These are phyloP conservation scores for Brachynemurus nebulosus DNA, from an alignment of 2,888 invertebrate species.

Conservation along the genomic window DNA sequence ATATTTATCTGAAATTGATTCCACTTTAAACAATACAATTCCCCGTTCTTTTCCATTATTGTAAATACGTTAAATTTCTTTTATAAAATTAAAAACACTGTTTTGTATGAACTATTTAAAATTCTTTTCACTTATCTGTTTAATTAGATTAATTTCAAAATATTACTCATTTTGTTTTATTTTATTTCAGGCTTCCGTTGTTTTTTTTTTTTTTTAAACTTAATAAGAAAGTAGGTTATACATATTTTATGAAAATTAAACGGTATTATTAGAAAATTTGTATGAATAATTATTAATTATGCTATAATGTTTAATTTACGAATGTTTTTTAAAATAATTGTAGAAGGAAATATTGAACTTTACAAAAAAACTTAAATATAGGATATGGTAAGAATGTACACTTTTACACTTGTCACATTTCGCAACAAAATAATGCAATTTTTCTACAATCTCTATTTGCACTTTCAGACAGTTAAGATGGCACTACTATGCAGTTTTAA, in stretches of 20 bases:
- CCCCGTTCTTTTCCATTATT: constrained; percentile 3
- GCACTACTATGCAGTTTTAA: not conserved
- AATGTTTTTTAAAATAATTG: not conserved
- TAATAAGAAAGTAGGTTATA: not conserved
- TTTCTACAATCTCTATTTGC: not conserved
- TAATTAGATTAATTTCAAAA: too few species aligned
- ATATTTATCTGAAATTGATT: constrained; percentile 59
- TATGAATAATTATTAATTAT: too few species aligned
- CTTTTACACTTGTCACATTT: not conserved
- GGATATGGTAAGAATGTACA: too few species aligned
- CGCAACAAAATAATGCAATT: constrained; percentile 1
- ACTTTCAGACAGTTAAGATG: not conserved
- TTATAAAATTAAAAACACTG: not conserved
- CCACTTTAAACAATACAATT: constrained; percentile 47
- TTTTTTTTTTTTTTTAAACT: too few species aligned
- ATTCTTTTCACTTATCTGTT: not conserved
- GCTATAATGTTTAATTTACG: not conserved
- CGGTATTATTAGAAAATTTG: too few species aligned
- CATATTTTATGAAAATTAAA: not conserved
- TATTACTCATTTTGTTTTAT: constrained; percentile 1
- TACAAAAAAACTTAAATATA: not conserved
- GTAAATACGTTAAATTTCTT: too few species aligned
- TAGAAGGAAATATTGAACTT: not conserved
- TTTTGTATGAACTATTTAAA: not conserved
- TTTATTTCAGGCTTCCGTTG: not conserved